These are phyloP conservation scores for Dendroctonus ponderosae DNA, from an alignment of 1,140 invertebrate species.

Conservation along the genomic window DNA sequence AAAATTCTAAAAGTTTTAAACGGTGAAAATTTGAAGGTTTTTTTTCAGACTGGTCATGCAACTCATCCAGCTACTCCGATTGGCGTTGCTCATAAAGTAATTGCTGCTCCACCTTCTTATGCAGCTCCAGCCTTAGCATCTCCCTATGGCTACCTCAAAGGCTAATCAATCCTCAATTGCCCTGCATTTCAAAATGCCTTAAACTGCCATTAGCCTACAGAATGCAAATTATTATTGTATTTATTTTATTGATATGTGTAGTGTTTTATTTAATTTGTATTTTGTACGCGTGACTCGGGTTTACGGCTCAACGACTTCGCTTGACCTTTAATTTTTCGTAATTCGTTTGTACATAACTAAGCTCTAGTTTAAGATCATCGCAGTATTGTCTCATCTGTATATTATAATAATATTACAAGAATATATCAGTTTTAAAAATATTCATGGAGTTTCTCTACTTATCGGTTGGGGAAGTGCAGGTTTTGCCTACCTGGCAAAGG, in stretches of 20 bases:
- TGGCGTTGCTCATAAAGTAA: slow-evolving; percentile 8
- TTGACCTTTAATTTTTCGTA: neutral
- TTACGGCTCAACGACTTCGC: neutral
- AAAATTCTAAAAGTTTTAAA: neutral
- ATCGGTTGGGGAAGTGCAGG: too few species aligned
- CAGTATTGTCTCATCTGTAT: slow-evolving; percentile 10
- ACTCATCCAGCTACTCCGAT: slow-evolving; percentile 3
- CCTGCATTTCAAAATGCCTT: neutral
- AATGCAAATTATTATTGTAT: too few species aligned
- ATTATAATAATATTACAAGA: slow-evolving; percentile 1
- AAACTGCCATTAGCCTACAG: too few species aligned
- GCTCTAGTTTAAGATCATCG: slow-evolving; percentile 11
- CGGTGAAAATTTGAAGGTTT: neutral
- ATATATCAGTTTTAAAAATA: too few species aligned
- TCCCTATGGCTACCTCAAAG: slow-evolving; percentile 8
- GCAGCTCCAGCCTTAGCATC: slow-evolving; percentile 12
- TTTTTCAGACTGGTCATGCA: slow-evolving; percentile 17
- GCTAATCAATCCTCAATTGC: neutral
- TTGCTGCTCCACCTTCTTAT: slow-evolving; percentile 9
- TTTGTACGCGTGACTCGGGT: neutral
- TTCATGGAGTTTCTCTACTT: too few species aligned
- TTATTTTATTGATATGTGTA: too few species aligned
- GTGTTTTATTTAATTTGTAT: slow-evolving; percentile 7
- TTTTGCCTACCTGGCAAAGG: too few species aligned
- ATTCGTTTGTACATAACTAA: neutral